Base-by-base conservation (phyloP, 2,113 vertebrate species). In the Leptocoma aspasia region DNA sequence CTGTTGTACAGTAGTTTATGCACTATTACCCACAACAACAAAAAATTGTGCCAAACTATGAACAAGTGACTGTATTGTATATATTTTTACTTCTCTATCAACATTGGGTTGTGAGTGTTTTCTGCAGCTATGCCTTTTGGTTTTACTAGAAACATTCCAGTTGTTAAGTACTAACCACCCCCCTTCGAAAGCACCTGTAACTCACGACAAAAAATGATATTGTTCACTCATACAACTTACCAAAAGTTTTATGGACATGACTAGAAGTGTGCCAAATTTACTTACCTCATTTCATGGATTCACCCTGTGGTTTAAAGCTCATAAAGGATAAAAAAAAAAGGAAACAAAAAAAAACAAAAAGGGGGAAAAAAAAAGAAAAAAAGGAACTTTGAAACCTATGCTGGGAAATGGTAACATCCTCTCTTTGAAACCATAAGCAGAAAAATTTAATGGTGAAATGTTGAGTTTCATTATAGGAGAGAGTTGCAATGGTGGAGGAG, bases 1-100 rank as follows among this genome's bases (percentile, higher is more conserved):
- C 98, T 98, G 98, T 98, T 99, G 99, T 99, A 99, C 98, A 99
- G 99, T 99, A 99, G 97, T 98, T 98, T 98, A 99, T 99, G 99
- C 99, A 99, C 98, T 99, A 99, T 98, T 98, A 98, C 98, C 97
- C 97, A 97, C 96, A 94, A 94, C 98, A 98, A 98, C 97, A 97
- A 98, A 98, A 94, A 97, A 97, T 98, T 98, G 99, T 99, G 99
- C 99, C 99, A 99, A 99, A 99, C 98, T 98, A 98, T 98, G 98
- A 99, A 99, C 98, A 99, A 98, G 98, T 98, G 98, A 98, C 98
- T 98, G 98, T 98, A 98, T 98, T 99, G 99, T 99, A 99, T 98
- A 99, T 98, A 98, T 97, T 98, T 98, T 98, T 98, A 97, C 97
- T 98, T 98, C 97, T 98, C 97, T 98, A 97, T 98, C 98, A 97